Evolutionary conservation across 1,140 invertebrate species (phyloP), one percentile per base, ranked within the genome.

Genomic region (Leucophenga varia): DNA sequence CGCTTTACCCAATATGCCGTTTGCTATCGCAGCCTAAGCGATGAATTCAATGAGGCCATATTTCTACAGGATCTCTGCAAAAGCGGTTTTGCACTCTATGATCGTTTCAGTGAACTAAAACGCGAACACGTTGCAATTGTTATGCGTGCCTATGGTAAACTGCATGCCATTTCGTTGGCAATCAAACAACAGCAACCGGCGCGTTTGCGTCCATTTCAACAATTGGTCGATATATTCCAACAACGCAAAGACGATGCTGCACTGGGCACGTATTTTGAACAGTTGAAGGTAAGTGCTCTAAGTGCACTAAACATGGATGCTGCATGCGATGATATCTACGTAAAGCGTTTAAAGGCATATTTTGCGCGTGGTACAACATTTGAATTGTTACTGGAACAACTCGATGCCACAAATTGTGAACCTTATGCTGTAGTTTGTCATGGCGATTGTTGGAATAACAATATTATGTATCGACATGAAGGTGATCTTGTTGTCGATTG

Each of bases 381-480:
- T 14, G 46, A 60, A 14, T 21, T 59, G 39, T 47, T 65, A 16
- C 18, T 54, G 7, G 37, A 38, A 1, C 14, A 61, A 19, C 35
- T 60, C 9, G 55, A 39, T 20, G 56, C 54, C 5, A 39, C 55
- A 3, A 47, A 49, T 14, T 59, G 54, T 25, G 76, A 77, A 40
- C 76, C 77, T 2, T 70, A 73, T 48, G 64, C 74, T 6, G 76
- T 79, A 7, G 30, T 80, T 12, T 78, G 72, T 19, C 81, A 82
- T 53, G 81, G 81, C n/a, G 81, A 82, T 54, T 80, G 76, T 51
- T 80, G 79, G 76, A 77, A 74, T 35, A 82, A 82, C 48, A 82
- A 82, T 47, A 71, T 82, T 14, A 51, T 82, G 32, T 82, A 78
- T 57, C 74, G 72, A 48, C 72, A 76, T 19, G 52, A 75, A 40